Evolutionary conservation across 2,797 vertebrate species (phyloP), one percentile per base, ranked within the genome.

Genomic region (Lithobates sylvaticus): DNA sequence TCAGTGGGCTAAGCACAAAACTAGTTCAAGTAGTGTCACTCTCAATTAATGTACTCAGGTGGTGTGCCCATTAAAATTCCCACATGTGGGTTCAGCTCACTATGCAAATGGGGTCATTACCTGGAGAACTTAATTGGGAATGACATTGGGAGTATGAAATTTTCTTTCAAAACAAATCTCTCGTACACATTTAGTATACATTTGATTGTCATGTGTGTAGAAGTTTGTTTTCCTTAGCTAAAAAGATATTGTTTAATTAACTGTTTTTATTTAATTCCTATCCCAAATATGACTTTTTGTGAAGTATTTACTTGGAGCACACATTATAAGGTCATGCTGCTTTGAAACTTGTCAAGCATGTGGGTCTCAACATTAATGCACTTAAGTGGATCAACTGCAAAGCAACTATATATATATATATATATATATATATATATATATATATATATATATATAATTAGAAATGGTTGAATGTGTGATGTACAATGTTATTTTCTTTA

Each of bases 41-140:
- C 97, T 96, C 96, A 96, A 98, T 98, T 96, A 97, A 95, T 95
- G 94, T 95, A 94, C 93, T 96, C 95, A 94, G 96, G 96, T 97
- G 95, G 94, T 94, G 94, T 95, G 95, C 95, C 96, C 96, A 96
- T 97, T 98, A 97, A 97, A 96, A 95, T 93, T 93, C 94, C 94
- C 94, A 95, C 94, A 96, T 96, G 93, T 95, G 94, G 93, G 94
- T 95, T 96, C 93, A 91, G 93, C 96, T 97, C 95, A 94, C 95
- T 95, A 97, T 97, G 96, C 96, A 97, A 97, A 99, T 97, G 94
- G 94, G 96, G 95, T 97, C 95, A 95, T 98, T 97, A 97, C 95
- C 96, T 96, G 95, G 94, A 94, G 95, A 96, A 91, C 94, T 94
- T 97, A 97, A 98, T 97, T 96, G 96, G 95, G 94, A 96, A 93